phyloP scores from a whole-genome alignment of 2,797 vertebrate genomes.

The Megalops cyprinoides region DNA sequence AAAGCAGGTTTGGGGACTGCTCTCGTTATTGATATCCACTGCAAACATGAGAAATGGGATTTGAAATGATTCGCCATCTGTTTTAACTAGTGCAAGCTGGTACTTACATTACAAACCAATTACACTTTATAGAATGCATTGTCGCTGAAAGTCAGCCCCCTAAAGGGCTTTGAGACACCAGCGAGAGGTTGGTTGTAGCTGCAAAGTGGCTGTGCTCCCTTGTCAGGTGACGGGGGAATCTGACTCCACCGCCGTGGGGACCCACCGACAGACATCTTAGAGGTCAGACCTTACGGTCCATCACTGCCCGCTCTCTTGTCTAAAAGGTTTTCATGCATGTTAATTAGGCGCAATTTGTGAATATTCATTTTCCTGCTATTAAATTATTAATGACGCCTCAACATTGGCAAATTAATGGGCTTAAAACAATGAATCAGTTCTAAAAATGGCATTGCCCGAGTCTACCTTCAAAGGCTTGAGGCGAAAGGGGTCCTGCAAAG shows the following conservation, averaged over 20 bases:
- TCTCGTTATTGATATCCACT: conserved; percentile 42
- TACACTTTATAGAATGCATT: conserved; percentile 41
- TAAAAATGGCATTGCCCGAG: conserved; percentile 17
- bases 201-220: background rate
- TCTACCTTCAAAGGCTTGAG: background rate
- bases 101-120: conserved; percentile 46
- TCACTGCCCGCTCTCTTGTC: background rate
- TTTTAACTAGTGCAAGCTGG: conserved; percentile 44
- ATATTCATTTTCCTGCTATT: conserved; percentile 38
- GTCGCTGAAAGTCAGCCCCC: conserved; percentile 23
- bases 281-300: conserved; percentile 15
- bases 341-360: conserved; percentile 42
- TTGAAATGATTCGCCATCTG: conserved; percentile 48
- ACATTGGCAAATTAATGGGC: conserved; percentile 39
- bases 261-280: conserved; percentile 30
- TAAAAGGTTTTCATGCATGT: conserved; percentile 31
- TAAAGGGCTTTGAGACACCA: conserved; percentile 6
- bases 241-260: background rate
- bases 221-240: background rate
- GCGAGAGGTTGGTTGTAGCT: background rate
- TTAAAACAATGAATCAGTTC: conserved; percentile 38
- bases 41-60: conserved; percentile 51
- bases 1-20: conserved; percentile 47
- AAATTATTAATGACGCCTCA: conserved; percentile 45
- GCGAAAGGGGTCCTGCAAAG: conserved; percentile 12